A percentile compares a stretch with the other conserved stretches of the same genome.
Evolutionary conservation across 1,140 invertebrate species (phyloP).

Genomic region (Drosophila melanogaster): Release_6_plus_ISO1_MT NT_033777.3:11116501-11117000

Average conservation of each 20-base stretch:
- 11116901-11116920: too few relatives aligned
- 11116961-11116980: not conserved
- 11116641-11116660: conserved; percentile 29
- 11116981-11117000: not conserved
- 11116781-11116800: conserved; percentile 48
- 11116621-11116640: conserved; percentile 45
- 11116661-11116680: conserved; percentile 23
- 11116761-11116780: conserved; percentile 26
- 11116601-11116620: conserved; percentile 14
- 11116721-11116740: conserved; percentile 6
- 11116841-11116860: conserved; percentile 11
- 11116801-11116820: conserved; percentile 21
- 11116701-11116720: conserved; percentile 19
- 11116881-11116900: too few relatives aligned
- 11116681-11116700: conserved; percentile 27
- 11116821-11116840: conserved; percentile 36
- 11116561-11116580: conserved; percentile 18
- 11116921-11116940: not conserved
- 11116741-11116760: conserved; percentile 13
- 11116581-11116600: conserved; percentile 12
- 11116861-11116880: too few relatives aligned
- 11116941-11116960: not conserved
- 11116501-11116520: conserved; percentile 52
- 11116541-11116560: conserved; percentile 56
- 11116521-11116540: conserved; percentile 52